Base-by-base conservation (phyloP, 1,140 invertebrate genomes). In the Metaphire vulgaris region DNA sequence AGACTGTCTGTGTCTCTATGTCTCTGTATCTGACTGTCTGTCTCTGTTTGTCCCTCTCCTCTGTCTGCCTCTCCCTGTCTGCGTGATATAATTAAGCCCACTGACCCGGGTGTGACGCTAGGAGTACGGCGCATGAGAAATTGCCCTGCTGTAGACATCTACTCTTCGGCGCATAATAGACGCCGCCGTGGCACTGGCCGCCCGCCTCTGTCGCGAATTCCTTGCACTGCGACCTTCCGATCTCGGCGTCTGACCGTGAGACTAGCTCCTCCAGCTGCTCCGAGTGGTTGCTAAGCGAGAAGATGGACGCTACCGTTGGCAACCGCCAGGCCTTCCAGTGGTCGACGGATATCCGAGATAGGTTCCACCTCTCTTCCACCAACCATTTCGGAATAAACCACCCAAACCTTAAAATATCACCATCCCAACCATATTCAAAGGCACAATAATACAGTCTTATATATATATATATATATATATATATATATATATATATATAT, bases 371-470 rank as follows among this genome's bases (percentile, higher is more conserved):
- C 26, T 82, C 77, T n/a, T 84, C 77, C 0, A 83, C 81, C 15
- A 80, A 79, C 68, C 79, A 79, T 26, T 80, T 79, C 0, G 85
- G 90, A 66, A 92, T 88, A 80, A 90, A 92, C 91, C 92, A 92
- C 2, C 91, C 90, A 81, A 91, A 91, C 74, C 91, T 89, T 81
- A 30, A 16, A 32, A 14, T 31, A n/a, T 14, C 14, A 2, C n/a
- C 29, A 74, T n/a, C n/a, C n/a, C n/a, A n/a, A n/a, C n/a, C n/a
- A n/a, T n/a, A n/a, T n/a, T n/a, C n/a, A n/a, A n/a, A n/a, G n/a
- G n/a, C n/a, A n/a, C n/a, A n/a, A n/a, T n/a, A n/a, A n/a, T n/a
- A n/a, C n/a, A n/a, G n/a, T n/a, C n/a, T 29, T 31, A 29, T 29
- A 26, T 33, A 29, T 75, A 26, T n/a, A 33, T 75, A 33, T 72